A percentile compares a stretch with the other conserved stretches of the same genome.
These are phyloP conservation scores for Ibycter americanus DNA, from an alignment of 2,797 vertebrate genomes.

Conservation along the genomic window DNA sequence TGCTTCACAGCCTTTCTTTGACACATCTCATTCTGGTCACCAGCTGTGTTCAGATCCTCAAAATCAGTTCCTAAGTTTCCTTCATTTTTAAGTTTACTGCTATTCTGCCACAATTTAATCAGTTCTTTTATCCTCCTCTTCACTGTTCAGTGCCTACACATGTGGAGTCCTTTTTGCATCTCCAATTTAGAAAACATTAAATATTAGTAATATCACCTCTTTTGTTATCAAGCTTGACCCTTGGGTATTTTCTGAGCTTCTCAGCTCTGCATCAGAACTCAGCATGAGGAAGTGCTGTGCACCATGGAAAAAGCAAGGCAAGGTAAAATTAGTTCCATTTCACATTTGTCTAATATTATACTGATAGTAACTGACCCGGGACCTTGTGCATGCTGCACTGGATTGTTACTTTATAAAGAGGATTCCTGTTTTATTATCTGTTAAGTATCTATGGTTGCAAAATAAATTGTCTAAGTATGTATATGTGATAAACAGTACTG, in stretches of 20 bases:
- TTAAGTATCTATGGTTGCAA: slow-evolving; percentile 43
- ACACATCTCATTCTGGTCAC: neutral
- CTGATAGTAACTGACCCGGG: slow-evolving; percentile 29
- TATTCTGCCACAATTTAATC: neutral
- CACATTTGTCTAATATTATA: slow-evolving; percentile 21
- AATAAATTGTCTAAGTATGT: slow-evolving; percentile 47
- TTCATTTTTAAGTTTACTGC: neutral
- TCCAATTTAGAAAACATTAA: slow-evolving; percentile 10
- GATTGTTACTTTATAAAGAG: slow-evolving; percentile 61
- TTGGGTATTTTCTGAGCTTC: slow-evolving; percentile 18
- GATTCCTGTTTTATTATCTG: slow-evolving; percentile 51
- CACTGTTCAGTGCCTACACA: neutral
- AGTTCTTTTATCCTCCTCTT: neutral
- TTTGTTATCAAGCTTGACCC: slow-evolving; percentile 46
- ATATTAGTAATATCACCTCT: slow-evolving; percentile 11
- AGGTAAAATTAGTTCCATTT: slow-evolving; percentile 59
- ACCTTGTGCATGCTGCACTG: slow-evolving; percentile 1
- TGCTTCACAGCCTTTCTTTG: neutral
- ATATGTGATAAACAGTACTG: slow-evolving; percentile 33
- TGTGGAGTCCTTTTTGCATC: neutral
- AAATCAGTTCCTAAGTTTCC: neutral
- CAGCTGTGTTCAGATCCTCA: neutral
- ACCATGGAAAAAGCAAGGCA: neutral
- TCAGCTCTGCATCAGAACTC: slow-evolving; percentile 45
- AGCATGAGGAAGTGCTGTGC: neutral